Conservation (phyloP, 2,113 vertebrate species). For the Anas platyrhynchos region DNA sequence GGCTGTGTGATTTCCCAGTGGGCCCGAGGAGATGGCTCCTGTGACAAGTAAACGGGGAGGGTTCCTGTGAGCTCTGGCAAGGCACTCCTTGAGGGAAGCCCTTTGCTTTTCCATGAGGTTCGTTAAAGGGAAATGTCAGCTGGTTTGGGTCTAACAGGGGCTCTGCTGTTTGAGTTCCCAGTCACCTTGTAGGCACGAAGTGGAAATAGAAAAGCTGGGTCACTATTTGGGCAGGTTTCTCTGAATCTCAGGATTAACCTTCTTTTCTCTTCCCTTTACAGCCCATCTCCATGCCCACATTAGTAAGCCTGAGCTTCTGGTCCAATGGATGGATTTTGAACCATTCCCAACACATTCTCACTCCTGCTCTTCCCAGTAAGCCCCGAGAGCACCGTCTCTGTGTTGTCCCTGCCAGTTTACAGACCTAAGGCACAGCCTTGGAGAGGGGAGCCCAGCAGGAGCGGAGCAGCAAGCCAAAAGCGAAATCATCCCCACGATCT, state of each 20-base stretch:
- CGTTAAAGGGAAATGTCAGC: neutral
- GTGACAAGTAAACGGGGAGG: neutral
- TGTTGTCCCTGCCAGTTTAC: neutral
- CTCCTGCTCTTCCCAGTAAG: neutral
- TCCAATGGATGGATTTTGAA: neutral
- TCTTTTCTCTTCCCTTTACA: neutral
- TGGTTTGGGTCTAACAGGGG: neutral
- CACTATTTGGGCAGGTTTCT: neutral
- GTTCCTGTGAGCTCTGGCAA: neutral
- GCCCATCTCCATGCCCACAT: accelerated
- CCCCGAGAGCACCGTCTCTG: accelerated
- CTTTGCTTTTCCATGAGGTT: neutral
- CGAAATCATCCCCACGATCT: neutral
- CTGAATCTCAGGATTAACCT: neutral
- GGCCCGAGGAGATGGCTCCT: neutral
- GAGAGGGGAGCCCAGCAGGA: neutral
- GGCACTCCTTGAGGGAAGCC: accelerated
- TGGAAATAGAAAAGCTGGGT: neutral
- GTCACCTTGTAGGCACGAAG: neutral
- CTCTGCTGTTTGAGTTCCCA: neutral
- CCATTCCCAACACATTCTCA: neutral
- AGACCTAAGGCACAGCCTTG: accelerated
- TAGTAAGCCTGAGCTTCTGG: neutral
- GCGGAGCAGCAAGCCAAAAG: neutral
- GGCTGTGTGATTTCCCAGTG: constrained; percentile 32